A percentile compares a stretch with the other conserved stretches of the same genome.
Conservation (phyloP, 1,140 invertebrate species). For the Sinonovacula constricta region DNA sequence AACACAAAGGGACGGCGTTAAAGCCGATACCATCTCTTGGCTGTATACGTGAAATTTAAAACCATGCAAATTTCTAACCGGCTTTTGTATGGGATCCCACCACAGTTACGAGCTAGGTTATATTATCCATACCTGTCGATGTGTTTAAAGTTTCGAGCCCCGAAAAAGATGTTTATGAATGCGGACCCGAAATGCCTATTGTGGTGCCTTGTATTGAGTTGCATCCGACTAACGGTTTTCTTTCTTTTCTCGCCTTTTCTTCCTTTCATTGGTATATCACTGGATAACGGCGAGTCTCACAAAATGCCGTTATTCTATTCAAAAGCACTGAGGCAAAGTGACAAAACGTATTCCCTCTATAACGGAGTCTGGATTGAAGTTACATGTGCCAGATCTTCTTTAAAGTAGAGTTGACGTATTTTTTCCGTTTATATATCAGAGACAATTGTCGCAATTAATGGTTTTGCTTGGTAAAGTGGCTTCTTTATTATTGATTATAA, state of each 20-base stretch:
- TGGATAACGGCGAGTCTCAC: constrained; percentile 19
- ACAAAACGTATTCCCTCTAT: background rate
- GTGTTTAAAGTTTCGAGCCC: constrained; percentile 33
- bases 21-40: constrained; percentile 33
- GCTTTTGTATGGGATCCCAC: constrained; percentile 29
- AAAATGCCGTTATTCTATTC: constrained; percentile 27
- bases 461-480: too few relatives aligned
- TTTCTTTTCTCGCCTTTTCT: constrained; percentile 35
- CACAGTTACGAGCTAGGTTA: background rate
- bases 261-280: constrained; percentile 43
- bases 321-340: constrained; percentile 1
- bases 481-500: too few relatives aligned
- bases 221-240: background rate
- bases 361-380: background rate
- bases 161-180: constrained; percentile 22
- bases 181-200: constrained; percentile 7
- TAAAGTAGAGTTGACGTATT: too few relatives aligned
- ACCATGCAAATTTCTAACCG: constrained; percentile 44
- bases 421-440: too few relatives aligned
- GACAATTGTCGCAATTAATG: too few relatives aligned
- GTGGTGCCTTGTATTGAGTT: constrained; percentile 20
- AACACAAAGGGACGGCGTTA: constrained; percentile 31
- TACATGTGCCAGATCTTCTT: background rate
- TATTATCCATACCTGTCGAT: constrained; percentile 40
- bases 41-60: constrained; percentile 45